These are phyloP conservation scores for Drosophila asahinai DNA, from an alignment of 1,140 invertebrate species.

Conservation along the genomic window DNA sequence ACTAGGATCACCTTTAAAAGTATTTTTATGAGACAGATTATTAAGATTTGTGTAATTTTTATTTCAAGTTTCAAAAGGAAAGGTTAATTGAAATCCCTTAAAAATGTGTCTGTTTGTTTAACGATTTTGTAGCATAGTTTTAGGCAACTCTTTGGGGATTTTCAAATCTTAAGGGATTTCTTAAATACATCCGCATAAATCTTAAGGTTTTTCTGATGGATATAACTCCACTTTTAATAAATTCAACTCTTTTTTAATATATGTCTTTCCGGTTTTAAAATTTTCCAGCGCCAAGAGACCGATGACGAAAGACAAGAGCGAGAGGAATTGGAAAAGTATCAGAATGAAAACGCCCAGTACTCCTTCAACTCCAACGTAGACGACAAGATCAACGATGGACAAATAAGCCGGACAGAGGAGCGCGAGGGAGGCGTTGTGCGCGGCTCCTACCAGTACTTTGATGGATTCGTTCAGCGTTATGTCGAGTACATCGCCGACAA, in stretches of 20 bases:
- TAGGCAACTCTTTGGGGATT: background rate
- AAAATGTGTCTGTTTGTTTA: no score
- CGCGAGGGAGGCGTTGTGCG: constrained; percentile 85
- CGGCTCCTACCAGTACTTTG: constrained; percentile 87
- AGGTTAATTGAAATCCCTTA: no score
- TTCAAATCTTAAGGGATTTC: background rate
- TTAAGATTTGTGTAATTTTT: no score
- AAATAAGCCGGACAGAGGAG: constrained; percentile 85
- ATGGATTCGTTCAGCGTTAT: constrained; percentile 86
- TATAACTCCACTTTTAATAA: no score
- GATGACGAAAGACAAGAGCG: constrained; percentile 42
- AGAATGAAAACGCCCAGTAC: constrained; percentile 85
- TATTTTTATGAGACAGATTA: no score
- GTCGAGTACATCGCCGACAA: constrained; percentile 87
- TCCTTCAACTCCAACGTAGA: constrained; percentile 85
- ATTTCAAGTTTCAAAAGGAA: no score
- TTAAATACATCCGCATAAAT: no score
- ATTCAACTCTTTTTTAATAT: no score
- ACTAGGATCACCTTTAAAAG: no score
- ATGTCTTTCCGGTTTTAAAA: fast-evolving
- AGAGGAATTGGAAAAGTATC: constrained; percentile 48
- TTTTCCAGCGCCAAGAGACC: constrained; percentile 27
- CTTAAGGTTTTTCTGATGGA: no score
- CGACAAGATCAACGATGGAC: constrained; percentile 86
- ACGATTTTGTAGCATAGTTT: no score